Base-by-base conservation (phyloP, 2,797 vertebrate genomes). In the Prionace glauca region DNA sequence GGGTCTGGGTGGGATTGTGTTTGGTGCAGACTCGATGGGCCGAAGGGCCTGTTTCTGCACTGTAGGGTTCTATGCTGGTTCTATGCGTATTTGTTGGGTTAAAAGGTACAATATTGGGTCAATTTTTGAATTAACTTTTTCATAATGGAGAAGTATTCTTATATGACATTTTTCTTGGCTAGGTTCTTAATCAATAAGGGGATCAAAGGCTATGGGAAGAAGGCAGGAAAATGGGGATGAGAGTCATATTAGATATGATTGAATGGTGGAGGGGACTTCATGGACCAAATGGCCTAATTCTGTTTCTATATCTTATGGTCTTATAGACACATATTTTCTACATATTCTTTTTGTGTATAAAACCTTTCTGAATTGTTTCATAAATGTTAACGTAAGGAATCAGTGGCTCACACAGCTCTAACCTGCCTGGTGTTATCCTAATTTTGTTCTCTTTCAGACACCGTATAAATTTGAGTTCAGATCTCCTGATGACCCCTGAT, bases 381-480 rank as follows among this genome's bases (percentile, higher is more conserved):
- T 65, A 65, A 67, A 36, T 91, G 22, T 65, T 92, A 92, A 92
- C 41, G 0, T 92, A 69, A 92, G n/a, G 11, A 26, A 41, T 92
- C 90, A 69, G n/a, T 20, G 36, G 20, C n/a, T 26, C 90, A 56
- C n/a, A 22, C 90, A 92, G 60, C n/a, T 69, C n/a, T 69, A 26
- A 95, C 20, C 93, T 77, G 50, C 50, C 60, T 95, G 77, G 0
- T 81, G 45, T 87, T 95, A 67, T 29, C 22, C 26, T 32, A 84
- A 50, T 1, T 95, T 95, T 95, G 29, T 77, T 96, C 74, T 96
- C 96, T 96, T 97, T 86, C 96, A 98, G 99, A 96, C 98, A 99
- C 96, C 98, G 98, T 96, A 99, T 99, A 97, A 99, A 99, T 97
- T 97, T 99, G 97, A 98, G 99, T 96, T 99, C 99, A 1, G 99